Conservation (phyloP, 1,140 invertebrate species). For the Rhagoletis pomonella region DNA sequence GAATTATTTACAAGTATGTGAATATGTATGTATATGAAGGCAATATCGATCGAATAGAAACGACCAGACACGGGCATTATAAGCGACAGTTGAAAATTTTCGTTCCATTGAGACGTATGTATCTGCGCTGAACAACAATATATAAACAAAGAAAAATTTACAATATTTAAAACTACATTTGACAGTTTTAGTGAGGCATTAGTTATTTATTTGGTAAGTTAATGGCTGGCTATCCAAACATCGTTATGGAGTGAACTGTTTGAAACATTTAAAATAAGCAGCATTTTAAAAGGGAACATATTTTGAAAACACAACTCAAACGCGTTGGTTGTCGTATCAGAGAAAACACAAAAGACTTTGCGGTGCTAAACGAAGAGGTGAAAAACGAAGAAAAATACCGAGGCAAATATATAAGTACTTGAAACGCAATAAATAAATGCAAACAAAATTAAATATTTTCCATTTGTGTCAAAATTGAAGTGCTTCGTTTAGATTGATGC, state of each 20-base stretch:
- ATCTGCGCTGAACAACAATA: background rate
- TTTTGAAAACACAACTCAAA: slow-evolving; percentile 51
- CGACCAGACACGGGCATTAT: slow-evolving; percentile 66
- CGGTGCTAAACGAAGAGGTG: background rate
- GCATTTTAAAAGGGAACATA: slow-evolving; percentile 38
- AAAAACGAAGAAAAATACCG: slow-evolving; percentile 30
- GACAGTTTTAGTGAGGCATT: background rate
- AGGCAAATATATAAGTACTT: background rate
- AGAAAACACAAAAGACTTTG: slow-evolving; percentile 3
- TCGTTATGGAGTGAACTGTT: background rate
- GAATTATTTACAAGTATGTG: background rate
- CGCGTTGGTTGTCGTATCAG: slow-evolving; percentile 9
- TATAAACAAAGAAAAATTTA: background rate
- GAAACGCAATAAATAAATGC: slow-evolving; percentile 30
- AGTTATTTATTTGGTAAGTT: slow-evolving; percentile 12
- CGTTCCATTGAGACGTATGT: slow-evolving; percentile 37
- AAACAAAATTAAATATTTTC: slow-evolving; percentile 43
- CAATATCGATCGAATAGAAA: slow-evolving; percentile 67
- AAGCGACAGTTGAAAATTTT: slow-evolving; percentile 69
- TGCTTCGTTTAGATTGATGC: background rate
- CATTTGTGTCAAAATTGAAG: slow-evolving; percentile 11
- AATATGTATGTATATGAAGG: slow-evolving; percentile 39
- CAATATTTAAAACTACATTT: slow-evolving; percentile 13
- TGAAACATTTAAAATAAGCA: slow-evolving; percentile 22
- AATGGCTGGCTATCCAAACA: background rate